Base-by-base conservation (phyloP, 2,797 vertebrate genomes). In the Xerus rutilus region DNA sequence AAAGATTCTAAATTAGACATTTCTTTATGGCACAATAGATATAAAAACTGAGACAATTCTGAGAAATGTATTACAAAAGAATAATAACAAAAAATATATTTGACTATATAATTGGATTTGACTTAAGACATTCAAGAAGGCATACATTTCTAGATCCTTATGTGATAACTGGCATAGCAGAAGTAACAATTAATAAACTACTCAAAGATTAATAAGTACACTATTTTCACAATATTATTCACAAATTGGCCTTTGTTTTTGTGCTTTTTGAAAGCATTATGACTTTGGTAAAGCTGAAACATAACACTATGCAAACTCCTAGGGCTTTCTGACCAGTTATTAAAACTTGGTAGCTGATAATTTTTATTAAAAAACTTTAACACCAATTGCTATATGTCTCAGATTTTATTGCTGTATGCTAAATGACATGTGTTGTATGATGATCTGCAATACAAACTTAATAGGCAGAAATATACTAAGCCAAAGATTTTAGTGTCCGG, bases 141-240 rank as follows among this genome's bases (percentile, higher is more conserved):
- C 14, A 86, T 21, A 59, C 0, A 94, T 85, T 89, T 93, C 43
- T 47, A 93, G 43, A 77, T 11, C 13, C 62, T 89, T 62, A 95
- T 20, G 21, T 78, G 82, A 73, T 72, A 96, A 85, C 1, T 74
- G 15, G 89, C 23, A 47, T 1, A 93, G 30, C 0, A 83, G 15
- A 57, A 67, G 17, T n/a, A 70, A 79, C 14, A 82, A 96, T 54
- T 30, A 89, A 70, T 30, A 89, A 70, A 86, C 21, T 39, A 74
- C 67, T 70, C 89, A 81, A 83, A 93, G n/a, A 65, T 49, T 10
- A 91, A 30, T 45, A 65, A 82, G 8, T n/a, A 72, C 35, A 96
- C 57, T 95, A 91, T 95, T 95, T 97, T 62, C 54, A 70, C 30
- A 93, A 88, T 91, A 89, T 67, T 84, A 76, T 83, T 96, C 92